Conservation (phyloP, 2,113 vertebrate genomes). For the Mohoua ochrocephala region DNA sequence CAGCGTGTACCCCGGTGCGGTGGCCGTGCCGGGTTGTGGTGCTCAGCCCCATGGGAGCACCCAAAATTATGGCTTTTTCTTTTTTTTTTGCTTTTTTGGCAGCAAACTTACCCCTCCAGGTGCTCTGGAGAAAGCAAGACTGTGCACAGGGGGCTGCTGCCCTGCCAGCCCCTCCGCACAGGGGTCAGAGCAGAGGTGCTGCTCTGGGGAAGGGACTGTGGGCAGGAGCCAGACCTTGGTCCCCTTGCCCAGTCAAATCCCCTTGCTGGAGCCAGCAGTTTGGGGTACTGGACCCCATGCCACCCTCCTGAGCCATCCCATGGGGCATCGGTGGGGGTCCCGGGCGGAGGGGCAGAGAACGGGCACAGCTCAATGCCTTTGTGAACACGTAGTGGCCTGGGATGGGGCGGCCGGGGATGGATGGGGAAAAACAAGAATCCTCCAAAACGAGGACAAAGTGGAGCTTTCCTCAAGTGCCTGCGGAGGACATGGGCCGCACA, state of each 20-base stretch:
- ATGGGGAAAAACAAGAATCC: constrained; percentile 13
- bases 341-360: neutral
- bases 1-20: fast-evolving
- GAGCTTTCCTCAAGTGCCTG: constrained; percentile 44
- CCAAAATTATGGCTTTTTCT: constrained; percentile 54
- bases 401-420: neutral
- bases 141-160: neutral
- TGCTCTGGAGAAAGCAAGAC: neutral
- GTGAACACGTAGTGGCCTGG: neutral
- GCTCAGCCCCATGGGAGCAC: neutral
- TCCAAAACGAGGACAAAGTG: constrained; percentile 62
- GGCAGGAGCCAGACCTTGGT: neutral
- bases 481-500: neutral
- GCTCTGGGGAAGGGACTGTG: neutral
- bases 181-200: neutral
- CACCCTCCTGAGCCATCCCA: neutral
- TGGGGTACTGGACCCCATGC: neutral
- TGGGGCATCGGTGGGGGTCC: neutral
- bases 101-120: neutral
- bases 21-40: neutral
- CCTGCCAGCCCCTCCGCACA: neutral
- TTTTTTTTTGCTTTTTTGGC: neutral
- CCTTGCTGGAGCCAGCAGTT: neutral
- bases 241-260: neutral
- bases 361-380: constrained; percentile 24